A percentile compares a stretch with the other conserved stretches of the same genome.
These are phyloP conservation scores for Stramonita haemastoma DNA, from an alignment of 2,888 invertebrate genomes.

Conservation along the genomic window DNA sequence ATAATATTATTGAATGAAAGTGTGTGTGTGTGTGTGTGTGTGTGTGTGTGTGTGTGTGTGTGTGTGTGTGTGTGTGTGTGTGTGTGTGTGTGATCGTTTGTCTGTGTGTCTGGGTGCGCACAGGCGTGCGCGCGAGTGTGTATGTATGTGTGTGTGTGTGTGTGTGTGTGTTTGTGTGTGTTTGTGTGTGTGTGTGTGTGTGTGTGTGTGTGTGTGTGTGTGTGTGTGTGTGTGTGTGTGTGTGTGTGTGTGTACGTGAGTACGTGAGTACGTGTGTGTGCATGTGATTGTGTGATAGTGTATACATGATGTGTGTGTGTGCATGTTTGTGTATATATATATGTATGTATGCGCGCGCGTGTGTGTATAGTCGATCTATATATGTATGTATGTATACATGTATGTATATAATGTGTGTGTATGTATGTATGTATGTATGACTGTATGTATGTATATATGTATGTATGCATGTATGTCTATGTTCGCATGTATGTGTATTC, in stretches of 20 bases:
- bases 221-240: background rate
- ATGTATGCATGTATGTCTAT: background rate
- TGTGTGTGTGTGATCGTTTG: background rate
- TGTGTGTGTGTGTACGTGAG: background rate
- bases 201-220: background rate
- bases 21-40: too few species aligned
- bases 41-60: too few species aligned
- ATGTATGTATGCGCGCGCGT: background rate
- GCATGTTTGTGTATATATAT: background rate
- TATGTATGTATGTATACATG: background rate
- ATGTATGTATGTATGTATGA: background rate
- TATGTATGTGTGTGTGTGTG: background rate
- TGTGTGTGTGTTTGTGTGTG: background rate
- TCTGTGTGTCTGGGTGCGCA: background rate
- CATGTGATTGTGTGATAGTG: background rate
- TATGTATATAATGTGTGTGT: background rate
- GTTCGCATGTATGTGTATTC: background rate
- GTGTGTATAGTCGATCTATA: background rate
- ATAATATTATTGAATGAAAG: too few species aligned
- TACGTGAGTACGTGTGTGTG: background rate
- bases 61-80: background rate
- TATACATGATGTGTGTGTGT: background rate
- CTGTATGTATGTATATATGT: background rate
- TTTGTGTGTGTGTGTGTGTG: background rate
- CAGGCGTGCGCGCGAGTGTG: background rate